Evolutionary conservation across 2,888 invertebrate genomes (phyloP).

Genomic region (Callimorpha dominula): DNA sequence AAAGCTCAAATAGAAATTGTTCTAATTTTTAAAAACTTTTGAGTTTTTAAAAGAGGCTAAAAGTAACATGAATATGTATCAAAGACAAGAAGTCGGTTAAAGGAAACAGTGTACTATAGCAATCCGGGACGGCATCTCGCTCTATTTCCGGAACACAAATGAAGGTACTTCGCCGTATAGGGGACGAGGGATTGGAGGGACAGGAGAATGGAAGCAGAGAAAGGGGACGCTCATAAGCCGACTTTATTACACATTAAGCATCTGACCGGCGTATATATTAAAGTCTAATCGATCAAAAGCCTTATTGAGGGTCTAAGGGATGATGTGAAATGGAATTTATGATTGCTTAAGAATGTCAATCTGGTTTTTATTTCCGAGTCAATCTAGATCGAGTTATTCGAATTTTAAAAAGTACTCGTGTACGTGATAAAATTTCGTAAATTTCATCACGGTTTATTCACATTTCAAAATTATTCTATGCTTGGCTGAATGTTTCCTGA

Average conservation of each 20-base stretch:
- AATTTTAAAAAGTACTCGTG: neutral
- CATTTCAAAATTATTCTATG: neutral
- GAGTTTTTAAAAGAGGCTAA: conserved; percentile 7
- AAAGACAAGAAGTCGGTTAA: conserved; percentile 30
- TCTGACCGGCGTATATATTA: conserved; percentile 39
- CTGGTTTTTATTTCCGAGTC: neutral
- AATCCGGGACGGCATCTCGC: conserved; percentile 52
- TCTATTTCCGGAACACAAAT: conserved; percentile 61
- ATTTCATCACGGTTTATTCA: neutral
- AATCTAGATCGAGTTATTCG: neutral
- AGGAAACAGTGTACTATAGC: conserved; percentile 50
- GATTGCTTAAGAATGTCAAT: neutral
- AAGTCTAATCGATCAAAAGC: conserved; percentile 32
- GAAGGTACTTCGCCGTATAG: conserved; percentile 35
- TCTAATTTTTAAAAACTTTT: too few species aligned
- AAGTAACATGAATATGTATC: conserved; percentile 25
- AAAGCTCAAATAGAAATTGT: too few species aligned
- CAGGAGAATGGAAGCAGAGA: neutral
- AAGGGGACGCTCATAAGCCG: conserved; percentile 15
- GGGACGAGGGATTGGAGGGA: neutral
- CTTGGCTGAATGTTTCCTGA: neutral
- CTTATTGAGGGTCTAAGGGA: neutral
- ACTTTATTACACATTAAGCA: conserved; percentile 47
- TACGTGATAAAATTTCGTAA: too few species aligned
- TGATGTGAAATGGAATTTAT: neutral